Conservation (phyloP, 2,797 vertebrate species). For the Mastacembelus armatus region DNA sequence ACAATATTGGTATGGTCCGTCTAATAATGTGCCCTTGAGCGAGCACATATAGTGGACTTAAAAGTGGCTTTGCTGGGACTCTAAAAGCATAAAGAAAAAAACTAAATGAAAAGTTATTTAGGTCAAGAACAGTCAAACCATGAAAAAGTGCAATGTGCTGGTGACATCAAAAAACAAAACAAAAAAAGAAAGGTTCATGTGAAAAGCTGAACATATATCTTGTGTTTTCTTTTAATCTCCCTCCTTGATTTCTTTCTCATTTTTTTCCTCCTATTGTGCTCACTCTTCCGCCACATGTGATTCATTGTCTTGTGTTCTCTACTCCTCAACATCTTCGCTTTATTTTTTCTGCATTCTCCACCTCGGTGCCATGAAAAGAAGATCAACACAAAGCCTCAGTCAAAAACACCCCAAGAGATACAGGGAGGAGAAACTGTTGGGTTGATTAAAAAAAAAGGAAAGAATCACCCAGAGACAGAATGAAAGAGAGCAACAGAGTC, state of each 20-base stretch:
- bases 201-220: too few species aligned
- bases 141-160: not conserved
- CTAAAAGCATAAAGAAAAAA: not conserved
- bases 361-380: conserved; percentile 33
- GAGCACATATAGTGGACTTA: not conserved
- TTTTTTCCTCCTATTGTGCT: conserved; percentile 1
- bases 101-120: not conserved
- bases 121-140: not conserved
- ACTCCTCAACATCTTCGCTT: conserved; percentile 9
- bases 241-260: not conserved
- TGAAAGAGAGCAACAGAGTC: conserved; percentile 30
- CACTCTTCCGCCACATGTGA: conserved; percentile 13
- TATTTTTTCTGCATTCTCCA: conserved; percentile 27
- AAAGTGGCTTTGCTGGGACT: not conserved
- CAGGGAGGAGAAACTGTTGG: not conserved
- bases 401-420: conserved; percentile 19
- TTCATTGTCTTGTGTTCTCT: conserved; percentile 13
- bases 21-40: not conserved
- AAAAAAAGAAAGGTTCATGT: too few species aligned
- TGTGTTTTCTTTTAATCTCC: conserved; percentile 6
- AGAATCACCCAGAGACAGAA: conserved; percentile 16
- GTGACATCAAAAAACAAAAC: too few species aligned
- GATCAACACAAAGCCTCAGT: conserved; percentile 28
- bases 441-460: not conserved
- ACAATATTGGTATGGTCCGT: not conserved